Evolutionary conservation across 2,888 invertebrate species (phyloP), one percentile per base, ranked within the genome.

Genomic region (Watsonalla binaria): DNA sequence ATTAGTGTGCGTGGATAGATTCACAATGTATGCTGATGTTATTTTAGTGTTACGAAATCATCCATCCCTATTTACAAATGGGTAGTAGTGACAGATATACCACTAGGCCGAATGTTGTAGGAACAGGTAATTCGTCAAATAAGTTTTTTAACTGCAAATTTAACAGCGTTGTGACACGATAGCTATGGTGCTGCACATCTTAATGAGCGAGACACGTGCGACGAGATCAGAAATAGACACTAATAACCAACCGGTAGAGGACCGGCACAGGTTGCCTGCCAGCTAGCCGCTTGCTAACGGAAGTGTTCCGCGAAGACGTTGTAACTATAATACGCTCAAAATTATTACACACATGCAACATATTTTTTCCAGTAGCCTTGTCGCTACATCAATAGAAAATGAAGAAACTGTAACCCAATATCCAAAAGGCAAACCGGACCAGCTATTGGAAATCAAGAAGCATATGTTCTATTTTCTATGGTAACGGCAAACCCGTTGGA

Each of bases 141-240:
- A 11, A 42, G 7, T 11, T 42, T 11, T 42, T 42, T 42, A 37
- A 48, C 58, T 57, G 58, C 59, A 61, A 54, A 57, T 60, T 39
- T 9, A 14, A 34, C 47, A 39, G 37, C 34, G 11, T 42, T 62
- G 63, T 63, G 58, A 60, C 61, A 66, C 64, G 53, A 54, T 51
- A 47, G 57, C 58, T 62, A 63, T 52, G 54, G 54, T 65, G 59
- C 56, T 65, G 62, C 57, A 50, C 59, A 60, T 51, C 55, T 57
- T 62, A 62, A 62, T 63, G 65, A 65, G 52, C 53, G 47, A 54
- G 54, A 61, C 63, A 63, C 67, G 62, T 67, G 66, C 62, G 59
- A 57, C 56, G 53, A 37, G 59, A 60, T 55, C 69, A 62, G 59
- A 70, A 70, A 70, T 70, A 70, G 65, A 58, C 35, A 42, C 11